Percentiles rank a stretch among this genome's conserved stretches.
phyloP scores from a whole-genome alignment of 2,113 vertebrate genomes.

The Cololabis saira region DNA sequence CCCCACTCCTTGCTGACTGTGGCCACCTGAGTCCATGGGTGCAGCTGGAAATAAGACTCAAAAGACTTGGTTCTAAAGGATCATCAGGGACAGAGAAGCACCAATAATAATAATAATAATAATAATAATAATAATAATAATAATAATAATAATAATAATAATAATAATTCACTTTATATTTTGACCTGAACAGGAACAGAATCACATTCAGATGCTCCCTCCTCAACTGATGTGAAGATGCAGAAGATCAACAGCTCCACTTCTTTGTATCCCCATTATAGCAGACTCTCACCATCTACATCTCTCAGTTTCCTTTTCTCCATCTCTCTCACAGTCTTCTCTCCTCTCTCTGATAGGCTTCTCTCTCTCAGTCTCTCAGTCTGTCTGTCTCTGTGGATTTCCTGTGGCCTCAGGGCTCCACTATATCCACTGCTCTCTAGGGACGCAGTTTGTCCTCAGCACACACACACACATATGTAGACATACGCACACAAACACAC shows the following conservation, averaged over 20 bases:
- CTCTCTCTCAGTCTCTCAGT: constrained; percentile 80
- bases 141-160: too few species aligned
- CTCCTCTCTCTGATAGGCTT: constrained; percentile 69
- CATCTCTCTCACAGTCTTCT: constrained; percentile 35
- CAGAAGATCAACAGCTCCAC: constrained; percentile 4
- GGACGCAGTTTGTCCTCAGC: constrained; percentile 44
- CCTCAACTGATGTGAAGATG: background rate
- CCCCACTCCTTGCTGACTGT: constrained; percentile 3
- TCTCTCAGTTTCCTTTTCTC: constrained; percentile 19
- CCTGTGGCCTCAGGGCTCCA: constrained; percentile 78
- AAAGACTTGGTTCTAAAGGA: background rate
- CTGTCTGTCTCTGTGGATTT: constrained; percentile 81
- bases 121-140: too few species aligned
- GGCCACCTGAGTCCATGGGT: constrained; percentile 18
- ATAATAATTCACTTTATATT: too few species aligned
- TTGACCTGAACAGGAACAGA: background rate
- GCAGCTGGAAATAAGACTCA: constrained; percentile 9
- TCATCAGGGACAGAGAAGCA: background rate
- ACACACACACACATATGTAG: constrained; percentile 16
- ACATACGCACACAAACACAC: constrained; percentile 32
- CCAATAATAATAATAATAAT: background rate
- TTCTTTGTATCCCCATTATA: constrained; percentile 16
- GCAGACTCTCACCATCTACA: constrained; percentile 7
- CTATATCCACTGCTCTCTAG: constrained; percentile 62
- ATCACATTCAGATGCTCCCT: background rate